Evolutionary conservation across 2,797 vertebrate species (phyloP).

Genomic region (Crypturellus tataupa): DNA sequence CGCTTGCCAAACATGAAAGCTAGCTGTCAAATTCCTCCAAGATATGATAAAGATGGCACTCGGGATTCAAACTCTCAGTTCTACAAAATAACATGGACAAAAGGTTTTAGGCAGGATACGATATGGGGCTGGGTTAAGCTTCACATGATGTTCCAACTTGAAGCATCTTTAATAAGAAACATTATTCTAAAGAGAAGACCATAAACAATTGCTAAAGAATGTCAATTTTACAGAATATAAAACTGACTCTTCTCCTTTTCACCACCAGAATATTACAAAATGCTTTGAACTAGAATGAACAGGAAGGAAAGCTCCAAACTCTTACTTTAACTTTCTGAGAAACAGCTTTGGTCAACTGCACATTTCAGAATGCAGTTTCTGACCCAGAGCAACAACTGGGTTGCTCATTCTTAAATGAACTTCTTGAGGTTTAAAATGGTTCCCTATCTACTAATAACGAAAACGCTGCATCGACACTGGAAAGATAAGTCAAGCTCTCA

Average conservation of each 20-base stretch:
- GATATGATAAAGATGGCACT: constrained; percentile 65
- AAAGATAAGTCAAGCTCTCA: not conserved
- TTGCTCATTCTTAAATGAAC: not conserved
- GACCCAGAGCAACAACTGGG: not conserved
- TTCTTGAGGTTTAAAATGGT: not conserved
- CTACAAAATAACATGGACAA: constrained; percentile 59
- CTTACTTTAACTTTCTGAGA: not conserved
- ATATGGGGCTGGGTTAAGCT: not conserved
- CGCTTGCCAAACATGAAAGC: constrained; percentile 65
- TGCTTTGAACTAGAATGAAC: not conserved
- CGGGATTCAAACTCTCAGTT: constrained; percentile 48
- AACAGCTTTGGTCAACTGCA: not conserved
- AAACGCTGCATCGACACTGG: not conserved
- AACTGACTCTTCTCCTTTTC: not conserved
- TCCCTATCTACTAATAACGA: constrained; percentile 13
- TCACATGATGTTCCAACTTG: not conserved
- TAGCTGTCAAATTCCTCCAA: constrained; percentile 70
- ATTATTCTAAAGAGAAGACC: constrained; percentile 24
- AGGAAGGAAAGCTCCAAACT: not conserved
- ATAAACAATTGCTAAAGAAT: constrained; percentile 17
- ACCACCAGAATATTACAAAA: not conserved
- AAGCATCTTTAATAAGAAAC: constrained; percentile 39
- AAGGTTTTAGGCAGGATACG: not conserved
- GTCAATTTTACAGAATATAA: not conserved
- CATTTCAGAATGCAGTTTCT: not conserved